Conservation (phyloP, 1,140 invertebrate genomes). For the Drosophila lacteicornis region DNA sequence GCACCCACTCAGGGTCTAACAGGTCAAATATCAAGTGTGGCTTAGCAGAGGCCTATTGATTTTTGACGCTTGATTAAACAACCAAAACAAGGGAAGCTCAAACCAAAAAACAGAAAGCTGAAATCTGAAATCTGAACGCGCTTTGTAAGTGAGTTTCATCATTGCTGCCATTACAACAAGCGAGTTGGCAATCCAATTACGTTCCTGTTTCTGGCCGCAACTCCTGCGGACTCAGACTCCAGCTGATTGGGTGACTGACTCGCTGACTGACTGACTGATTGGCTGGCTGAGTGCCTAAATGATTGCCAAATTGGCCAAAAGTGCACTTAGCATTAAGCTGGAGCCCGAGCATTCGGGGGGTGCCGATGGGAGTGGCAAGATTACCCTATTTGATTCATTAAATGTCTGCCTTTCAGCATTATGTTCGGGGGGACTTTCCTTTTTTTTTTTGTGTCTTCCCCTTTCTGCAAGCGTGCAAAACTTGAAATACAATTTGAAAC, state of each 20-base stretch:
- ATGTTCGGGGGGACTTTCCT: background rate
- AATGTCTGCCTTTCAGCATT: background rate
- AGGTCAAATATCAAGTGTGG: conserved; percentile 23
- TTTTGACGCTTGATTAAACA: conserved; percentile 70
- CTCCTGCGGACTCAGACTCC: conserved; percentile 6
- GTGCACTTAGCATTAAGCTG: conserved; percentile 60
- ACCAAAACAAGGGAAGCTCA: conserved; percentile 11
- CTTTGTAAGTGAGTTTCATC: conserved; percentile 47
- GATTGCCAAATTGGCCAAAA: conserved; percentile 70
- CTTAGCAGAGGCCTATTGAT: conserved; percentile 55
- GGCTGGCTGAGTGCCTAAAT: conserved; percentile 61
- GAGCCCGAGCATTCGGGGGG: background rate
- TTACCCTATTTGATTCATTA: conserved; percentile 29
- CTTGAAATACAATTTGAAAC: conserved; percentile 34
- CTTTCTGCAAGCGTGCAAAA: background rate
- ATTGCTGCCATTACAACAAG: conserved; percentile 49
- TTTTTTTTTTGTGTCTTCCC: background rate
- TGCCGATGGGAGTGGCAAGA: background rate
- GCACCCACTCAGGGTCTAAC: conserved; percentile 35
- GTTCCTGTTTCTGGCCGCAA: conserved; percentile 48
- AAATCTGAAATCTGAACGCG: conserved; percentile 22
- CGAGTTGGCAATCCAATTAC: conserved; percentile 65
- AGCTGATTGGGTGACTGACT: conserved; percentile 35
- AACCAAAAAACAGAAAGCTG: background rate
- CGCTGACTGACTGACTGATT: conserved; percentile 42